Percentiles rank a stretch among this genome's conserved stretches.
Evolutionary conservation across 2,113 vertebrate species (phyloP).

Genomic region (Ellobius talpinus): DNA sequence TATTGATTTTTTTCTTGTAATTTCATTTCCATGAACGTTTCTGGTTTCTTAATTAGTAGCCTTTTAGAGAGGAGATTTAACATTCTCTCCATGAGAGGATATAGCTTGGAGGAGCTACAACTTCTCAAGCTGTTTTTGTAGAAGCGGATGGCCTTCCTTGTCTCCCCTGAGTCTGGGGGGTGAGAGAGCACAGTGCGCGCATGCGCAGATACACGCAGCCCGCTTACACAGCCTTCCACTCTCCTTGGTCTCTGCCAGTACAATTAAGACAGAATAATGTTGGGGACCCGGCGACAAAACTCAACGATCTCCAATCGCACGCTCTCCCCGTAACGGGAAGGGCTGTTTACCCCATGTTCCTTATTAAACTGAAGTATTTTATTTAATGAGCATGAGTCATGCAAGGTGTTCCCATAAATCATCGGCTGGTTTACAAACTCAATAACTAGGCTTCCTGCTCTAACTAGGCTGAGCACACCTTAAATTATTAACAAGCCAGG

Average conservation of each 20-base stretch:
- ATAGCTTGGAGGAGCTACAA: slow-evolving; percentile 67
- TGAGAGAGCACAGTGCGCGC: background rate
- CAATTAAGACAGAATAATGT: slow-evolving; percentile 83
- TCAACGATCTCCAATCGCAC: slow-evolving; percentile 86
- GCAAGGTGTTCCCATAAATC: slow-evolving; percentile 98
- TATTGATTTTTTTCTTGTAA: slow-evolving; percentile 89
- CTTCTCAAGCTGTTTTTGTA: background rate
- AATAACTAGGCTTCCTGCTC: slow-evolving; percentile 98
- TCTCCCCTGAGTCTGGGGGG: background rate
- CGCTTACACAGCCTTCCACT: background rate
- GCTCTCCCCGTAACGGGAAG: slow-evolving; percentile 88
- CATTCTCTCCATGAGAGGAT: slow-evolving; percentile 84
- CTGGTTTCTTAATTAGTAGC: slow-evolving; percentile 91
- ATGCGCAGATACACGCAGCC: background rate
- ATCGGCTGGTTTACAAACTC: slow-evolving; percentile 99
- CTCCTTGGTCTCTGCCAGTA: slow-evolving; percentile 53
- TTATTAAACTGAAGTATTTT: slow-evolving; percentile 93
- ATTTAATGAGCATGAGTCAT: slow-evolving; percentile 97
- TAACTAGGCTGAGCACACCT: slow-evolving; percentile 95
- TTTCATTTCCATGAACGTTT: slow-evolving; percentile 89
- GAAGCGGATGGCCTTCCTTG: background rate
- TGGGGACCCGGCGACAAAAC: slow-evolving; percentile 85
- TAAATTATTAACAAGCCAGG: slow-evolving; percentile 98
- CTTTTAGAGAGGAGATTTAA: slow-evolving; percentile 87
- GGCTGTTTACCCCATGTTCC: slow-evolving; percentile 90